Conservation (phyloP, 2,888 invertebrate genomes). For the Drosophila histrio region DNA sequence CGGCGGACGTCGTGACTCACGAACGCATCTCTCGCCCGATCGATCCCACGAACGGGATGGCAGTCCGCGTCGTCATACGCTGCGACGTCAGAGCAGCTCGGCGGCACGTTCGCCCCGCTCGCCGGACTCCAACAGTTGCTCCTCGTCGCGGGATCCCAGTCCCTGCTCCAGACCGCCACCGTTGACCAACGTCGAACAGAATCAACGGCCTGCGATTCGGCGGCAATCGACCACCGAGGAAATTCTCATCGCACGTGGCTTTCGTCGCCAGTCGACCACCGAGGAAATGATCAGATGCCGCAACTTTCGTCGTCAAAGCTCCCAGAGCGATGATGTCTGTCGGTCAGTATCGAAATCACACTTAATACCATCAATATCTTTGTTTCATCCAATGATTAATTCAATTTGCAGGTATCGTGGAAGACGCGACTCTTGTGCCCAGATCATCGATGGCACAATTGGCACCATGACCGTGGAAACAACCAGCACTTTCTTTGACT, state of each 20-base stretch:
- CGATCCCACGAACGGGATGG: constrained; percentile 91
- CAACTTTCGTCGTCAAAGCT: constrained; percentile 95
- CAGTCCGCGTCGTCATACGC: constrained; percentile 90
- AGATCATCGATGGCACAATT: constrained; percentile 95
- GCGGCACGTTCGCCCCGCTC: constrained; percentile 88
- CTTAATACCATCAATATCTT: too few species aligned
- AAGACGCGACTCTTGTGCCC: constrained; percentile 91
- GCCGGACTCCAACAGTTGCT: constrained; percentile 91
- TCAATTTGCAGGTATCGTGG: constrained; percentile 80
- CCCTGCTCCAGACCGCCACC: constrained; percentile 88
- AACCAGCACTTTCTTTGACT: constrained; percentile 95
- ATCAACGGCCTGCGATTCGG: constrained; percentile 90
- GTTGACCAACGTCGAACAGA: constrained; percentile 85
- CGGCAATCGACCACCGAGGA: constrained; percentile 96
- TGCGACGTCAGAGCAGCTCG: constrained; percentile 92
- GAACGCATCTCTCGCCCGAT: constrained; percentile 92
- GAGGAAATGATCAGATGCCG: constrained; percentile 97
- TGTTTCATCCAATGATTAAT: not conserved
- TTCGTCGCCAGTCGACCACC: constrained; percentile 94
- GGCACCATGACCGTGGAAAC: constrained; percentile 97
- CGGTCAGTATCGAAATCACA: constrained; percentile 83
- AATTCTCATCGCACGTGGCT: constrained; percentile 94
- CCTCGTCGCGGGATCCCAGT: constrained; percentile 92
- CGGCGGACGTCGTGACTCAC: constrained; percentile 88
- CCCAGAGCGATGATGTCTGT: constrained; percentile 93